Percentiles rank a stretch among this genome's conserved stretches.
phyloP scores from a whole-genome alignment of 2,113 vertebrate species.

The Bagarius yarrelli region DNA sequence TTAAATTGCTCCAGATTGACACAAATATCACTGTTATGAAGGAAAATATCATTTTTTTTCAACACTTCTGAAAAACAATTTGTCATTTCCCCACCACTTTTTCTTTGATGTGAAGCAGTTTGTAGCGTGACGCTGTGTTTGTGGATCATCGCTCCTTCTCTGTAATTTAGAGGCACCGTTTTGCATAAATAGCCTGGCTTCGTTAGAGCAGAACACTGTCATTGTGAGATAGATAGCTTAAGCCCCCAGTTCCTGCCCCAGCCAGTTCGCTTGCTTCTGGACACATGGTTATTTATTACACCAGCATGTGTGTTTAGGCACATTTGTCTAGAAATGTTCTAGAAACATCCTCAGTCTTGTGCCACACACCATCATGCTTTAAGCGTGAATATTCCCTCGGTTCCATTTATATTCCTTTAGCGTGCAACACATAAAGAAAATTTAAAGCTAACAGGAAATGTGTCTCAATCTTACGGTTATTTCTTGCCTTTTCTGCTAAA shows the following conservation, averaged over 20 bases:
- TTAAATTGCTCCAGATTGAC: background rate
- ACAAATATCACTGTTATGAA: background rate
- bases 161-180: background rate
- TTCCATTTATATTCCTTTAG: background rate
- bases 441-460: background rate
- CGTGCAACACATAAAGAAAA: background rate
- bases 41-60: no score
- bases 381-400: background rate
- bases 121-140: background rate
- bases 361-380: background rate
- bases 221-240: background rate
- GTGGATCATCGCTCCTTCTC: background rate
- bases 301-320: background rate
- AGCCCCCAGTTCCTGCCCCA: background rate
- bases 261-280: background rate
- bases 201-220: constrained; percentile 15
- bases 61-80: background rate
- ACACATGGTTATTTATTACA: constrained; percentile 4
- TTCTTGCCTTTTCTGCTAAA: background rate
- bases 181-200: constrained; percentile 2
- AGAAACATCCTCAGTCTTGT: constrained; percentile 13
- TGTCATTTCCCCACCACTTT: background rate
- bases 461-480: background rate
- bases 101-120: background rate
- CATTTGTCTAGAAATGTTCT: constrained; percentile 13